A percentile compares a stretch with the other conserved stretches of the same genome.
These are phyloP conservation scores for Philopedon plagiatum DNA, from an alignment of 2,888 invertebrate genomes.

Conservation along the genomic window DNA sequence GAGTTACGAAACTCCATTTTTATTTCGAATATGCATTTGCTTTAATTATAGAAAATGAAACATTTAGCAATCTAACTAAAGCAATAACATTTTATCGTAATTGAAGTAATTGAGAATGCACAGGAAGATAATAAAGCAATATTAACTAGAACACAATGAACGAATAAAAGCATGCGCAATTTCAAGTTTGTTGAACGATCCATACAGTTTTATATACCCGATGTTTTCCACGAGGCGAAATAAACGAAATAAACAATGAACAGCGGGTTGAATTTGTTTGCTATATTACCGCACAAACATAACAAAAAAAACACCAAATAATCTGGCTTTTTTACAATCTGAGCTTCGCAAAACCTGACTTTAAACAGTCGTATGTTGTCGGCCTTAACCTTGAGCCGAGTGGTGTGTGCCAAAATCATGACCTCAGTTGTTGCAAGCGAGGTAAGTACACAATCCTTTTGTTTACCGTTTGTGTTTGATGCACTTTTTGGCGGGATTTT, in stretches of 20 bases:
- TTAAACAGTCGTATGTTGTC: constrained; percentile 17
- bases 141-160: constrained; percentile 19
- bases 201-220: constrained; percentile 28
- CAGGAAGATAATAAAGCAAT: constrained; percentile 11
- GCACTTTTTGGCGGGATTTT: constrained; percentile 49
- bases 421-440: constrained; percentile 49
- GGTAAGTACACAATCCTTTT: constrained; percentile 43
- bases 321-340: not conserved
- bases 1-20: constrained; percentile 11
- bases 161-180: constrained; percentile 12
- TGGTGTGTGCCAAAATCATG: constrained; percentile 36
- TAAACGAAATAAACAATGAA: constrained; percentile 19
- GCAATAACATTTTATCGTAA: constrained; percentile 5
- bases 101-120: constrained; percentile 17
- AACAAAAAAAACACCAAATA: not conserved
- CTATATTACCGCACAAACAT: constrained; percentile 1
- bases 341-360: not conserved
- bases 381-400: constrained; percentile 36
- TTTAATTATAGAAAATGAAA: not conserved
- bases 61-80: not conserved
- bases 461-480: constrained; percentile 20
- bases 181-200: constrained; percentile 22
- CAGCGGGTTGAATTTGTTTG: constrained; percentile 10
- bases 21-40: not conserved
- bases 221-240: constrained; percentile 11